A percentile compares a stretch with the other conserved stretches of the same genome.
Conservation (phyloP, 92 coral and sea anemone genomes). For the Diadumene lineata region DNA sequence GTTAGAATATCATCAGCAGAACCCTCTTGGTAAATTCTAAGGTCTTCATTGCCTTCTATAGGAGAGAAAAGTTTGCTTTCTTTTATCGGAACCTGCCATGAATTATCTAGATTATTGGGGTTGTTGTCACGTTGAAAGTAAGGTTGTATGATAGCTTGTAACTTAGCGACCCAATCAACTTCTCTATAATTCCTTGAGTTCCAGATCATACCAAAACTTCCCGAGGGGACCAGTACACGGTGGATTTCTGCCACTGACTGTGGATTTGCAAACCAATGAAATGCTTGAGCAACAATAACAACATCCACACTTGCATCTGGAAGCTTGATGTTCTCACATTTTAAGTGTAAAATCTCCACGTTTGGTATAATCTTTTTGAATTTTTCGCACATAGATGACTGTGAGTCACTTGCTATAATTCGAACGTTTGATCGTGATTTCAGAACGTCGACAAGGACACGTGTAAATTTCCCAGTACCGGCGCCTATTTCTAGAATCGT, state of each 20-base stretch:
- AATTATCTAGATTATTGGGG: conserved; percentile 56
- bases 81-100: conserved; percentile 56
- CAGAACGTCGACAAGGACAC: conserved; percentile 60
- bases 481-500: conserved; percentile 77
- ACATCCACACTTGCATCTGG: conserved; percentile 62
- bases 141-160: conserved; percentile 66
- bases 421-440: conserved; percentile 36
- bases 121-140: conserved; percentile 47
- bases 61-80: conserved; percentile 49
- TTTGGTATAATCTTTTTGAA: conserved; percentile 63
- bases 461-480: conserved; percentile 90
- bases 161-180: conserved; percentile 74
- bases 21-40: conserved; percentile 50
- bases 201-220: conserved; percentile 82
- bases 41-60: conserved; percentile 43
- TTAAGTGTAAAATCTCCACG: conserved; percentile 57
- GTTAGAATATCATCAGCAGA: conserved; percentile 50
- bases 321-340: conserved; percentile 64
- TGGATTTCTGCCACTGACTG: conserved; percentile 74
- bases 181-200: conserved; percentile 61
- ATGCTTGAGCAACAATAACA: conserved; percentile 73
- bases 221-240: conserved; percentile 82
- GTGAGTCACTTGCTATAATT: conserved; percentile 70
- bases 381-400: conserved; percentile 63
- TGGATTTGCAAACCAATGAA: conserved; percentile 82